Base-by-base conservation (phyloP, 2,113 vertebrate genomes). In the Platichthys flesus region DNA sequence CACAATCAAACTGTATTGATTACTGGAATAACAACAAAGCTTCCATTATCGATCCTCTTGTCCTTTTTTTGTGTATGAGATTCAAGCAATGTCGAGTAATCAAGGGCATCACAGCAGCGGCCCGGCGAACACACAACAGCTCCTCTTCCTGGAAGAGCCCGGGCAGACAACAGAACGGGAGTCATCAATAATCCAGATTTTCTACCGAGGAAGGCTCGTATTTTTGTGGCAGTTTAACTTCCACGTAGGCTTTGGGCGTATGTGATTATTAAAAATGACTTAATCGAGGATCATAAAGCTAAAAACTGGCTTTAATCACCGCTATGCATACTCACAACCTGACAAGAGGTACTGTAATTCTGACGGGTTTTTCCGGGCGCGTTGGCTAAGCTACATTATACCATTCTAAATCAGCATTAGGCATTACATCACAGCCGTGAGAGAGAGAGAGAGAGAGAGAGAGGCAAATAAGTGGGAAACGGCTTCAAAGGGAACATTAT, bases 11-110 rank as follows among this genome's bases (percentile, higher is more conserved):
- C 69, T 40, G 26, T 81, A 93, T 91, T 85, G 89, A 92, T 92
- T 81, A 78, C 75, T 81, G 66, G 78, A 89, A 88, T 91, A 90
- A 88, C 85, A 91, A 91, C 91, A 92, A 91, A 91, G 89, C 86
- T 90, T 92, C 85, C 85, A 85, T 81, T 89, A 92, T 93, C 85
- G 92, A 94, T 91, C 74, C 13, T 49, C 72, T 76, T 82, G 81
- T 89, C 89, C 79, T 89, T 89, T 92, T 24, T 24, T 84, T 86
- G 82, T 8, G 64, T 87, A 88, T 91, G 78, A 91, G 89, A 92
- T 83, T 88, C 56, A 79, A 90, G 87, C 84, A 79, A 84, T 77
- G 85, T 85, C 59, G 74, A 87, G 76, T 85, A 89, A 89, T 91
- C 87, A 93, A 93, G 90, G 91, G 76, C 91, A 87, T 82, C 74